These are phyloP conservation scores for Alcis repandata DNA, from an alignment of 2,888 invertebrate genomes.

Conservation along the genomic window DNA sequence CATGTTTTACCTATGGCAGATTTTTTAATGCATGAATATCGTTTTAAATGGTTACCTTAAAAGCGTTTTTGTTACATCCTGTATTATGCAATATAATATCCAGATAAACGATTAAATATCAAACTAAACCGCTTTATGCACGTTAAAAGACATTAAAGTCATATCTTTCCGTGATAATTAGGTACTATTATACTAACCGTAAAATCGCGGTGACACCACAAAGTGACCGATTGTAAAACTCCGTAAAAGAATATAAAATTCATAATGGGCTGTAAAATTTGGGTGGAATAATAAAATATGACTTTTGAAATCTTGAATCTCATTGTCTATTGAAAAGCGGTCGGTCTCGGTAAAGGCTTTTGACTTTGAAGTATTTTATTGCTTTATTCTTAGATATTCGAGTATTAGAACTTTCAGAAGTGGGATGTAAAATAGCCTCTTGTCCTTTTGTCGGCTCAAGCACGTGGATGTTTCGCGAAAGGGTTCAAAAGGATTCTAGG, in stretches of 20 bases:
- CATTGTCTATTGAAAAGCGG: conserved; percentile 60
- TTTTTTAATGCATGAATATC: too few species aligned
- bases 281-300: conserved; percentile 72
- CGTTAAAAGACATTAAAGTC: conserved; percentile 61
- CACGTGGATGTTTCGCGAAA: conserved; percentile 76
- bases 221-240: conserved; percentile 57
- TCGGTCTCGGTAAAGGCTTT: conserved; percentile 58
- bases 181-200: conserved; percentile 62
- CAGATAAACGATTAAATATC: conserved; percentile 41
- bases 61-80: not conserved
- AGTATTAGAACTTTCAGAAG: conserved; percentile 58
- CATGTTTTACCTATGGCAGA: too few species aligned
- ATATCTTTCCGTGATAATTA: conserved; percentile 63
- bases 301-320: conserved; percentile 72
- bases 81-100: conserved; percentile 30
- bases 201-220: conserved; percentile 75
- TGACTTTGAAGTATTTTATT: conserved; percentile 68
- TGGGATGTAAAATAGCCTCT: conserved; percentile 52
- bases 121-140: conserved; percentile 57
- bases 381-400: conserved; percentile 73
- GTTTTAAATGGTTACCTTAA: too few species aligned
- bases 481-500: conserved; percentile 70
- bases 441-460: conserved; percentile 70
- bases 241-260: conserved; percentile 61
- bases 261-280: conserved; percentile 75